Evolutionary conservation across 1,140 invertebrate genomes (phyloP), one percentile per base, ranked within the genome.

Genomic region (Drosophila athabasca): DNA sequence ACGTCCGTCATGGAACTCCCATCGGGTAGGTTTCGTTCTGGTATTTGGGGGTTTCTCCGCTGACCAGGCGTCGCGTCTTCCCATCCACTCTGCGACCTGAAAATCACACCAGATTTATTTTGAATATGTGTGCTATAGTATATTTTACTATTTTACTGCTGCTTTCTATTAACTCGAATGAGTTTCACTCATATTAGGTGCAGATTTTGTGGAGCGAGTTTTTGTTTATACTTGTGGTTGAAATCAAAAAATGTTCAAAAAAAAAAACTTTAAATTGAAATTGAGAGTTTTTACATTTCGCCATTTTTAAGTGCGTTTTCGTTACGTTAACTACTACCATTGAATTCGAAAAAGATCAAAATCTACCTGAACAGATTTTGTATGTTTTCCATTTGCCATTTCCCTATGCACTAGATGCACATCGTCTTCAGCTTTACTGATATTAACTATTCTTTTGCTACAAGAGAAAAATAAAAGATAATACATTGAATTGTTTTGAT

Each of bases 31-130:
- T 73, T 94, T 94, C 54, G 95, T 94, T 90, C 93, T 92, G 79
- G 93, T 92, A 91, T 94, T 93, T 77, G 93, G 91, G 80, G 93
- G 93, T 59, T 92, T 91, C 90, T 96, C 95, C 29, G 95, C 95
- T 79, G 95, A 96, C 95, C 95, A 96, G 13, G 95, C 95, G 92
- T 96, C 95, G 78, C 95, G 94, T 90, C 94, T 93, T 59, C 93
- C 93, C 77, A 94, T 93, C 94, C 95, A 95, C 87, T 95, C 94
- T 69, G 93, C 94, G 92, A 92, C 91, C 91, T 92, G 55, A 1
- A 83, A 79, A 13, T 39, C 9, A 3, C 2, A 9, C 31, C 55
- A 31, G 19, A 44, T 44, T 11, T 3, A 9, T 5, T 6, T 69
- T 35, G 22, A 0, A n/a, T 22, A n/a, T 9, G n/a, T 5, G 17